phyloP scores from a whole-genome alignment of 2,888 invertebrate genomes.

The Ametastegia equiseti region DNA sequence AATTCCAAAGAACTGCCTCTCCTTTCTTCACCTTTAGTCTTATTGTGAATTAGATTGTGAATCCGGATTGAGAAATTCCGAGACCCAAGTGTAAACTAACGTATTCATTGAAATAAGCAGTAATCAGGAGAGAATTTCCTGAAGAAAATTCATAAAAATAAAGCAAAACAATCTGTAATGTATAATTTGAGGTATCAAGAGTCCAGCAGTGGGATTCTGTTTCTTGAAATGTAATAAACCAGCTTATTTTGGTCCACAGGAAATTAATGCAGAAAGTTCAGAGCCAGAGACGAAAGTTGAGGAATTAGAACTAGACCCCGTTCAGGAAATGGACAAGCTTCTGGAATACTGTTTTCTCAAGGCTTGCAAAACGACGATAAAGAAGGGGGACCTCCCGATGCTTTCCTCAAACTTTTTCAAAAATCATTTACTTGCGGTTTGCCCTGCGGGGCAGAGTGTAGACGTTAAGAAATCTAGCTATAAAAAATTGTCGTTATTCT shows the following conservation, averaged over 20 bases:
- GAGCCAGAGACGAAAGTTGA: constrained; percentile 50
- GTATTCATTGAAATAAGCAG: no score
- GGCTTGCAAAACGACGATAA: constrained; percentile 86
- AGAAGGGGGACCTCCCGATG: constrained; percentile 85
- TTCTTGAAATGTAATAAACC: constrained; percentile 64
- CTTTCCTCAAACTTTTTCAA: constrained; percentile 90
- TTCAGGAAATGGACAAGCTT: constrained; percentile 84
- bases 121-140: no score
- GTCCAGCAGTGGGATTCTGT: no score
- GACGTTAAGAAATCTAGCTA: constrained; percentile 93
- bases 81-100: no score
- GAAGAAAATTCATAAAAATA: no score
- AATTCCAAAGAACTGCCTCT: no score
- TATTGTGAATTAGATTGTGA: no score
- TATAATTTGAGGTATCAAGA: no score
- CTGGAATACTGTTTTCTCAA: constrained; percentile 87
- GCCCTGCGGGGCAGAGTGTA: constrained; percentile 83
- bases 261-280: constrained; percentile 50
- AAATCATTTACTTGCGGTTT: constrained; percentile 82
- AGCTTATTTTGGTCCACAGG: constrained; percentile 1
- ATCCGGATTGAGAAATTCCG: constrained; percentile 24
- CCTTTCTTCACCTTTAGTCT: no score
- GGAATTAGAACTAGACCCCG: constrained; percentile 64
- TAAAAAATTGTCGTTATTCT: constrained; percentile 92
- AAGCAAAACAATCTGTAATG: no score